These are phyloP conservation scores for Myrmophylax atrothorax DNA, from an alignment of 2,113 vertebrate species.

Conservation along the genomic window DNA sequence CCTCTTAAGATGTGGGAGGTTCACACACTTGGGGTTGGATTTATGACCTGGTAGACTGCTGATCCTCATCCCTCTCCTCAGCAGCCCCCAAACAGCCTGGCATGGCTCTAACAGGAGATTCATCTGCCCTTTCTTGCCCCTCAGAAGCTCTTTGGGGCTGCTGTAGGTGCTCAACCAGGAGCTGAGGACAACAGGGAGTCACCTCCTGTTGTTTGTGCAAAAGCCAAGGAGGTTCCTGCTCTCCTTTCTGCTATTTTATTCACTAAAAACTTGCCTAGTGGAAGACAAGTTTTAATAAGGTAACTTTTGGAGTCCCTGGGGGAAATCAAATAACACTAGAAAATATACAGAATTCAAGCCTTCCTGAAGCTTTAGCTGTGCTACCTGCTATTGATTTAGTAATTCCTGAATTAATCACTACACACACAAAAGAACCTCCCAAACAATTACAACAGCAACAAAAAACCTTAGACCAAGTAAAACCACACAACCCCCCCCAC, in stretches of 20 bases:
- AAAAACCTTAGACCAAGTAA: too few species aligned
- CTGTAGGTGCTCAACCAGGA: neutral
- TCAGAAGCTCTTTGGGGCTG: neutral
- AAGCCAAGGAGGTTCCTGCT: neutral
- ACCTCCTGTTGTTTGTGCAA: neutral
- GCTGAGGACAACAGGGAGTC: fast-evolving
- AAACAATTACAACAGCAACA: too few species aligned
- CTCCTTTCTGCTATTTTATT: neutral
- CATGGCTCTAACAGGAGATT: neutral
- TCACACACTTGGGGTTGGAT: neutral
- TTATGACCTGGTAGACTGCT: neutral
- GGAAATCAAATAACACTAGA: neutral
- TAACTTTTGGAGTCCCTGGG: neutral
- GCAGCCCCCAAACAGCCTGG: neutral
- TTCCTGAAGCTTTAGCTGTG: neutral
- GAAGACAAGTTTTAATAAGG: neutral
- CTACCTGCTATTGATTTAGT: neutral
- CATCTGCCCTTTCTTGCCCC: fast-evolving
- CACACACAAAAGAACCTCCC: neutral
- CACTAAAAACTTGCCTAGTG: neutral
- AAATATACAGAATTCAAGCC: neutral
- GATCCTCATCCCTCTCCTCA: neutral
- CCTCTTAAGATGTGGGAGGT: neutral
- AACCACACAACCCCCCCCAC: fast-evolving
- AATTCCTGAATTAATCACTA: neutral